Conservation (phyloP, 2,888 invertebrate species). For the Eupithecia centaureata region DNA sequence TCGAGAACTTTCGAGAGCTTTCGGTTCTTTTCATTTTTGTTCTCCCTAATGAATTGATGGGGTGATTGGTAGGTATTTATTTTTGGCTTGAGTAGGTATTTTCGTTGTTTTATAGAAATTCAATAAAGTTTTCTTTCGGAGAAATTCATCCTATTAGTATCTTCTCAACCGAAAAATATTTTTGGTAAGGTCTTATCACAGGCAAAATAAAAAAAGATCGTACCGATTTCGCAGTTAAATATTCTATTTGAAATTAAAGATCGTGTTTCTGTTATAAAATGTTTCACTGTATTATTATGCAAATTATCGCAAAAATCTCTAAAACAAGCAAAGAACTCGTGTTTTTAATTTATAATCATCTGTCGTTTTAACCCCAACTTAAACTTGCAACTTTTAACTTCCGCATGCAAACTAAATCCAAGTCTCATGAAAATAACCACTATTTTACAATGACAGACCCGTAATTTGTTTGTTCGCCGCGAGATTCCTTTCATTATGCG, state of each 20-base stretch:
- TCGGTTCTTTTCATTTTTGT: constrained; percentile 38
- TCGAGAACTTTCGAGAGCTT: constrained; percentile 42
- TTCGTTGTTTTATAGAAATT: background rate
- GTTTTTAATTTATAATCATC: constrained; percentile 18
- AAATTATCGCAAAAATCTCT: background rate
- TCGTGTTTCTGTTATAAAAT: too few relatives aligned
- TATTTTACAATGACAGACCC: constrained; percentile 59
- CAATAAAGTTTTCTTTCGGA: background rate
- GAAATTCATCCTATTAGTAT: too few relatives aligned
- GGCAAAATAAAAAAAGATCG: too few relatives aligned
- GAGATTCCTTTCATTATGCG: constrained; percentile 77
- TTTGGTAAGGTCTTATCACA: too few relatives aligned
- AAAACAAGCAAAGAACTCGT: background rate
- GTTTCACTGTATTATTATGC: background rate
- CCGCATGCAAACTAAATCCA: constrained; percentile 40
- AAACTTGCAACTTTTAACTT: constrained; percentile 17
- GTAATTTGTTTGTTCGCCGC: constrained; percentile 73
- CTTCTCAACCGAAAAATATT: background rate
- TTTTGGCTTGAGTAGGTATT: constrained; percentile 6
- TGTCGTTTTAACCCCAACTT: constrained; percentile 7
- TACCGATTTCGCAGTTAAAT: too few relatives aligned
- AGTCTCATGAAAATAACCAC: constrained; percentile 47
- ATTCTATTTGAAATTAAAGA: too few relatives aligned
- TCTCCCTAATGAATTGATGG: constrained; percentile 32
- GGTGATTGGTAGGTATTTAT: constrained; percentile 21